Evolutionary conservation across 1,140 invertebrate genomes (phyloP).

Genomic region (Pentalonia nigronervosa): DNA sequence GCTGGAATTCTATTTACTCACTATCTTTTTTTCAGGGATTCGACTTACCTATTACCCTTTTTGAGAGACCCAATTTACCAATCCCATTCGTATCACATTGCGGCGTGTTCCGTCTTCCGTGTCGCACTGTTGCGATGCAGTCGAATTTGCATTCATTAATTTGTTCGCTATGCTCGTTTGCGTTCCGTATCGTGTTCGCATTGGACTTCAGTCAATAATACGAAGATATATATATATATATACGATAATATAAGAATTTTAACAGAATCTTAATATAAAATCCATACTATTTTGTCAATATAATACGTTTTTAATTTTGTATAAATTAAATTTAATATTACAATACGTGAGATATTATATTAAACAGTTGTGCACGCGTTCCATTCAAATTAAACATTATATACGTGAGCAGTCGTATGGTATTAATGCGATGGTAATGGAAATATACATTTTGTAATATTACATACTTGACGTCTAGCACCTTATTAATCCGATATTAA

Average conservation of each 20-base stretch:
- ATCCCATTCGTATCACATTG: too few relatives aligned
- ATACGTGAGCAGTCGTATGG: background rate
- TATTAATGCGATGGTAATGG: background rate
- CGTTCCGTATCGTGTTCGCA: too few relatives aligned
- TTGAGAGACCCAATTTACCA: too few relatives aligned
- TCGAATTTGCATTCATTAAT: too few relatives aligned
- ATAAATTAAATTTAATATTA: background rate
- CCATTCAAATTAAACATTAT: background rate
- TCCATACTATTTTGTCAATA: background rate
- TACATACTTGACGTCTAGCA: background rate
- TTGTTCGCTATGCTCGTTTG: too few relatives aligned
- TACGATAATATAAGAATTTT: background rate
- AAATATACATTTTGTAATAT: background rate
- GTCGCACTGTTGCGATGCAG: too few relatives aligned
- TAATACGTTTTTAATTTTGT: background rate
- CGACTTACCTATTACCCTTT: too few relatives aligned
- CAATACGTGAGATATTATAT: background rate
- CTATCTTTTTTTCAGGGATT: too few relatives aligned
- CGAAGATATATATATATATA: too few relatives aligned
- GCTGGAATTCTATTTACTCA: too few relatives aligned
- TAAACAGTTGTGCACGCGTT: background rate
- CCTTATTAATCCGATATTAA: background rate
- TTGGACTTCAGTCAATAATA: too few relatives aligned
- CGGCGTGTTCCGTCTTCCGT: too few relatives aligned
- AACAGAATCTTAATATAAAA: background rate